Percentiles rank a stretch among this genome's conserved stretches.
phyloP scores from a whole-genome alignment of 1,140 invertebrate genomes.

The Drosophila pectinifera region DNA sequence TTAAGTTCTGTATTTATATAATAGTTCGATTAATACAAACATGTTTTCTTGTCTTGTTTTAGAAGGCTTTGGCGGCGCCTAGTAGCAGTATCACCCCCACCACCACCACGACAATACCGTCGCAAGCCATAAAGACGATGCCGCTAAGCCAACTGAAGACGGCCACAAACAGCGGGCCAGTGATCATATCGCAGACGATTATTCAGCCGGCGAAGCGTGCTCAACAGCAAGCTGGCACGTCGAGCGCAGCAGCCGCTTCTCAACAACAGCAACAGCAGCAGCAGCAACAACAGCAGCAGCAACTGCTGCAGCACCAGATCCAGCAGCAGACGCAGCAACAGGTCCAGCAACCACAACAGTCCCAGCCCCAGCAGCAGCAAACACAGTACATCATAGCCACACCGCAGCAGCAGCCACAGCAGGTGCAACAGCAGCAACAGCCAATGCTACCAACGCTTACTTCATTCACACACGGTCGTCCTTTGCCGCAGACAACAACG shows the following conservation, averaged over 20 bases:
- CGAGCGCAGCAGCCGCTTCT: constrained; percentile 56
- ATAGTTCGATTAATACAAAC: too few species aligned
- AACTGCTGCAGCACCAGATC: constrained; percentile 57
- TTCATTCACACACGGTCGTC: constrained; percentile 74
- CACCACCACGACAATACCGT: constrained; percentile 72
- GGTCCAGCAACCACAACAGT: constrained; percentile 34
- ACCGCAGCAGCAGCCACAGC: constrained; percentile 60
- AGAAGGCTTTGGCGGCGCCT: constrained; percentile 69
- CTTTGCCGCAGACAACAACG: constrained; percentile 69
- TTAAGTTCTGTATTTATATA: neutral
- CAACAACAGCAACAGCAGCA: constrained; percentile 65
- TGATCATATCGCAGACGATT: constrained; percentile 83
- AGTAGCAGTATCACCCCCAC: constrained; percentile 40
- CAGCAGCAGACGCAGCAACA: constrained; percentile 65
- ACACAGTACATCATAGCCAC: constrained; percentile 64
- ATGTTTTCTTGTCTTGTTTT: neutral
- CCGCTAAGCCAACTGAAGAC: constrained; percentile 79
- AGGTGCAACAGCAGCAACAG: constrained; percentile 69
- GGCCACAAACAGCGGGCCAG: constrained; percentile 77
- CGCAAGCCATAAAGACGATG: constrained; percentile 81
- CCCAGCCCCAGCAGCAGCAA: constrained; percentile 47
- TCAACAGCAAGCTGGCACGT: constrained; percentile 68
- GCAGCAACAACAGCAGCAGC: constrained; percentile 55
- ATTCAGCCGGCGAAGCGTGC: constrained; percentile 82
- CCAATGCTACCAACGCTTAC: constrained; percentile 72